phyloP scores from a whole-genome alignment of 2,113 vertebrate species.

The Cyprinodon tularosa region DNA sequence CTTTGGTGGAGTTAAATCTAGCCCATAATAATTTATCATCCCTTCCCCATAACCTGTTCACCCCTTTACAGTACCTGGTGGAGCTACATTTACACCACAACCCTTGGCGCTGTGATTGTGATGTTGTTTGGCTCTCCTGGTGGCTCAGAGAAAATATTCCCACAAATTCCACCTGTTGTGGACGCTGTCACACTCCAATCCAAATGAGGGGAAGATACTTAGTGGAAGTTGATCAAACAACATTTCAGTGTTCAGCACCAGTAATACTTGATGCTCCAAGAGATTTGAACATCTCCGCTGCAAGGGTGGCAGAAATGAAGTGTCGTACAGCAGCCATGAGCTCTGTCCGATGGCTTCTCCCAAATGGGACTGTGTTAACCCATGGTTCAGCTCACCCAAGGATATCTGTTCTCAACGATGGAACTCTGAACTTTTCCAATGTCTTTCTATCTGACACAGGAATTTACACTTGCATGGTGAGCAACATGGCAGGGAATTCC shows the following conservation, averaged over 20 bases:
- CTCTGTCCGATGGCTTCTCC: conserved; percentile 93
- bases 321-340: conserved; percentile 95
- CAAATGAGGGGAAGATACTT: conserved; percentile 93
- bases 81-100: conserved; percentile 98
- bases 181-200: conserved; percentile 91
- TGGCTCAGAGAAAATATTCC: conserved; percentile 97
- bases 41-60: conserved; percentile 96
- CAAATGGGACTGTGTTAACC: conserved; percentile 93
- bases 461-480: conserved; percentile 96
- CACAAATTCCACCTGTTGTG: conserved; percentile 97
- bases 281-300: conserved; percentile 96
- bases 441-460: conserved; percentile 91
- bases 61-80: conserved; percentile 92
- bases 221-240: conserved; percentile 93
- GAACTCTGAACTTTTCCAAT: conserved; percentile 95
- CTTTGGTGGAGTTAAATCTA: conserved; percentile 95
- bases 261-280: conserved; percentile 93
- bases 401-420: conserved; percentile 92
- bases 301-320: conserved; percentile 91
- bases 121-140: conserved; percentile 96
- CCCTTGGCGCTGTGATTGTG: conserved; percentile 97
- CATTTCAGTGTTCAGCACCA: conserved; percentile 95
- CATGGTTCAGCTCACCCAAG: conserved; percentile 92
- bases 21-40: conserved; percentile 98
- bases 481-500: conserved; percentile 96